Evolutionary conservation across 2,113 vertebrate species (phyloP).

Genomic region (Antigone vipio): DNA sequence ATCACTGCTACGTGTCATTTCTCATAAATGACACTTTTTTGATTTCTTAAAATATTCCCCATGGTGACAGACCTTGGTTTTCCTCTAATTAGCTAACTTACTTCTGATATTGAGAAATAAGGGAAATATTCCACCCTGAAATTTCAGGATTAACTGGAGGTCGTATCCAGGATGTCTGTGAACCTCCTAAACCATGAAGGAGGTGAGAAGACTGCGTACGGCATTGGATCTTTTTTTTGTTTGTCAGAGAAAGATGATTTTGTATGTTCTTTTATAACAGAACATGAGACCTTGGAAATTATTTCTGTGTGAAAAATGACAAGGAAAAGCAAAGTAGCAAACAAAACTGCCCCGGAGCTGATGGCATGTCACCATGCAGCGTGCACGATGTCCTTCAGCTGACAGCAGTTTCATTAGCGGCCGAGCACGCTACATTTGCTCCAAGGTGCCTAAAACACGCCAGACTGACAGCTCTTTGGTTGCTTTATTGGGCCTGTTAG

Average conservation of each 20-base stretch:
- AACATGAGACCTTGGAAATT: background rate
- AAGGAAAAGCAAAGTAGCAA: background rate
- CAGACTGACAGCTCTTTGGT: background rate
- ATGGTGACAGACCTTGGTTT: background rate
- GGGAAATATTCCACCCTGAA: background rate
- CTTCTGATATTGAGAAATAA: background rate
- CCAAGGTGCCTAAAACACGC: background rate
- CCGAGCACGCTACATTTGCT: background rate
- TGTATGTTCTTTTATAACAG: background rate
- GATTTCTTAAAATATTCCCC: background rate
- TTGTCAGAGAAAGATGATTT: background rate
- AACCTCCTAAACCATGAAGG: background rate
- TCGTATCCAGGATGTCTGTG: background rate
- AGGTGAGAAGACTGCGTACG: fast-evolving
- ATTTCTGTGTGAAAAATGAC: background rate
- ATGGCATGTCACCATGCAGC: background rate
- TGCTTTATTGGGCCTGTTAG: background rate
- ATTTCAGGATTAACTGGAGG: background rate
- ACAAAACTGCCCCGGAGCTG: background rate
- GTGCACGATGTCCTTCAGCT: background rate
- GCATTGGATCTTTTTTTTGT: background rate
- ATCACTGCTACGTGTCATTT: background rate
- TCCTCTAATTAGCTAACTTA: background rate
- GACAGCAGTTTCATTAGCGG: background rate
- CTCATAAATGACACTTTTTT: background rate